phyloP scores from a whole-genome alignment of 2,888 invertebrate genomes.

The Rotaria socialis region DNA sequence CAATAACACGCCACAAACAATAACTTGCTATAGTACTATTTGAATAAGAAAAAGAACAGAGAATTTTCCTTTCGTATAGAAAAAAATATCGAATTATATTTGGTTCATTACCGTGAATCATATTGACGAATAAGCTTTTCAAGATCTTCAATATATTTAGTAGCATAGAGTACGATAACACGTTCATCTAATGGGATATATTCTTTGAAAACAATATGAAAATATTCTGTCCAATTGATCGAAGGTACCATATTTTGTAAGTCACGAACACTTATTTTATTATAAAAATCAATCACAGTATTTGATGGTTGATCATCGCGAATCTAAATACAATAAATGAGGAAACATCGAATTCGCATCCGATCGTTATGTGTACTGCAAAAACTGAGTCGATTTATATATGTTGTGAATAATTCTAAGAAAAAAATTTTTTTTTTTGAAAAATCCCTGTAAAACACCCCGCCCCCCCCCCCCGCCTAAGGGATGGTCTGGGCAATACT shows the following conservation, averaged over 20 bases:
- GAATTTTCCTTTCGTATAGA: no score
- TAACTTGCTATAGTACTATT: neutral
- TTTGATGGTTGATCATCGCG: constrained; percentile 16
- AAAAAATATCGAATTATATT: no score
- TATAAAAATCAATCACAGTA: constrained; percentile 4
- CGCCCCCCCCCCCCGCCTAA: no score
- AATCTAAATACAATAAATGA: neutral
- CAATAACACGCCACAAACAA: constrained; percentile 9
- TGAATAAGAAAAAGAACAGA: neutral
- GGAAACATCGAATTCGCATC: no score
- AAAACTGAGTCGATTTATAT: no score
- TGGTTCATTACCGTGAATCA: neutral
- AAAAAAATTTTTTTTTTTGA: no score
- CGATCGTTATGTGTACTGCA: no score
- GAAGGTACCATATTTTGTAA: neutral
- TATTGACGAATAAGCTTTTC: neutral
- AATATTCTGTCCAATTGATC: neutral
- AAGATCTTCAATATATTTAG: neutral
- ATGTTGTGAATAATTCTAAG: no score
- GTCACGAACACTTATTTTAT: neutral
- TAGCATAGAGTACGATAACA: neutral
- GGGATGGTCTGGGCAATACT: no score
- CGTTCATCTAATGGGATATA: neutral
- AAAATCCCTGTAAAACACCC: no score
- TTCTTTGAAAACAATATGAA: constrained; percentile 10